Evolutionary conservation across 2,797 vertebrate genomes (phyloP), one percentile per base, ranked within the genome.

Genomic region (Xiphorhynchus erythropygius): DNA sequence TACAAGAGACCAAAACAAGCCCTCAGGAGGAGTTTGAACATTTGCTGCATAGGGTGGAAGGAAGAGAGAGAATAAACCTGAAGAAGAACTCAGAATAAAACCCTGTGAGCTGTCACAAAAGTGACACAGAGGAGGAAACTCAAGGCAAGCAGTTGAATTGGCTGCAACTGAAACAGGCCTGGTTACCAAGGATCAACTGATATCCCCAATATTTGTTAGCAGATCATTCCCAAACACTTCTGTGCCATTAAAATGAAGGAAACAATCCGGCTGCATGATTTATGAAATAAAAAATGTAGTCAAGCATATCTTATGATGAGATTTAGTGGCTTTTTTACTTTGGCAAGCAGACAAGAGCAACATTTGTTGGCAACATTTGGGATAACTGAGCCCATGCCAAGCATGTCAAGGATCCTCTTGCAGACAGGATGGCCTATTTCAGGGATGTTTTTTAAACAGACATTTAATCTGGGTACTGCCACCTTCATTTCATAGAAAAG

Each of bases 341-440:
- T 91, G 95, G 93, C 96, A 96, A 92, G 94, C 47, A 87, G 86
- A 76, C 70, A 70, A 44, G 12, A 94, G 84, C 81, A 95, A 96
- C 95, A 95, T 93, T 92, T 94, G 96, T 15, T 95, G 96, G 95
- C 95, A 96, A 76, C 92, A 92, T 93, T 91, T 96, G 91, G 84
- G 64, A 50, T 50, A 84, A 90, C 63, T 79, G 93, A 94, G 88
- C 17, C 39, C 49, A 65, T 76, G 95, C 93, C 96, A 95, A 96
- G 83, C 85, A 84, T 95, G 96, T 93, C 93, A 95, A 96, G 90
- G 93, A 96, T 91, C 90, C 84, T 95, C 84, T 67, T 28, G 68
- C 92, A 96, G 90, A 89, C 88, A 93, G 90, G 60, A 79, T 82
- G 70, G 85, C 85, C 90, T 76, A 84, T 77, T 82, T 76, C 60